Percentiles rank a stretch among this genome's conserved stretches.
These are phyloP conservation scores for Lepisosteus oculatus DNA, from an alignment of 2,113 vertebrate species.

Conservation along the genomic window DNA sequence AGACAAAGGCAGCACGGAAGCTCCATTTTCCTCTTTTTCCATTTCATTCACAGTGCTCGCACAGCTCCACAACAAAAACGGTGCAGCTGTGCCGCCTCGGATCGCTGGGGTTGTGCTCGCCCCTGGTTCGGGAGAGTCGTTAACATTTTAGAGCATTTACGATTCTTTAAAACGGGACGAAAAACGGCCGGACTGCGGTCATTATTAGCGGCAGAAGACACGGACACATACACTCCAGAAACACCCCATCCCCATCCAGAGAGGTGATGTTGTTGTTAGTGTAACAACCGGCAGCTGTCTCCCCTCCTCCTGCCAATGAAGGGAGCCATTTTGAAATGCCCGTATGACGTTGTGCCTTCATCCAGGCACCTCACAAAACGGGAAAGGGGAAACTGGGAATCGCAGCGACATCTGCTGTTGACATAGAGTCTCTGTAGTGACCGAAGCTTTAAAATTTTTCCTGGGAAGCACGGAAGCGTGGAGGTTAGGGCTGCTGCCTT, in stretches of 20 bases:
- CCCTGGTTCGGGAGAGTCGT: conserved; percentile 45
- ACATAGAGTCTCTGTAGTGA: no score
- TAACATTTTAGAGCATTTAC: conserved; percentile 48
- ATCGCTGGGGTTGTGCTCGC: conserved; percentile 37
- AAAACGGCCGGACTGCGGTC: background rate
- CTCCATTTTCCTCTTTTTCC: conserved; percentile 44
- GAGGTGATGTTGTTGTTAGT: conserved; percentile 12
- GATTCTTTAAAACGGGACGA: background rate
- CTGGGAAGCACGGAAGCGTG: background rate
- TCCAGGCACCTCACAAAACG: no score
- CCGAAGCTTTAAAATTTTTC: background rate
- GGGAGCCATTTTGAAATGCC: conserved; percentile 47
- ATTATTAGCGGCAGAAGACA: background rate
- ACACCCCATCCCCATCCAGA: background rate
- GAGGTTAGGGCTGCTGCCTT: background rate
- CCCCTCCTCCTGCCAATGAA: conserved; percentile 19
- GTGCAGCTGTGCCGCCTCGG: conserved; percentile 34
- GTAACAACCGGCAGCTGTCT: conserved; percentile 21
- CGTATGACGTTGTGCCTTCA: conserved; percentile 26
- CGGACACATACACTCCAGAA: background rate
- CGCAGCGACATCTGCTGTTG: no score
- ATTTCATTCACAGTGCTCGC: conserved; percentile 47
- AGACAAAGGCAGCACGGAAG: conserved; percentile 30
- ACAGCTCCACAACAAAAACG: conserved; percentile 14
- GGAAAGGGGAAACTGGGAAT: no score